Conservation (phyloP, 2,888 invertebrate genomes). For the Anaspis maculata region DNA sequence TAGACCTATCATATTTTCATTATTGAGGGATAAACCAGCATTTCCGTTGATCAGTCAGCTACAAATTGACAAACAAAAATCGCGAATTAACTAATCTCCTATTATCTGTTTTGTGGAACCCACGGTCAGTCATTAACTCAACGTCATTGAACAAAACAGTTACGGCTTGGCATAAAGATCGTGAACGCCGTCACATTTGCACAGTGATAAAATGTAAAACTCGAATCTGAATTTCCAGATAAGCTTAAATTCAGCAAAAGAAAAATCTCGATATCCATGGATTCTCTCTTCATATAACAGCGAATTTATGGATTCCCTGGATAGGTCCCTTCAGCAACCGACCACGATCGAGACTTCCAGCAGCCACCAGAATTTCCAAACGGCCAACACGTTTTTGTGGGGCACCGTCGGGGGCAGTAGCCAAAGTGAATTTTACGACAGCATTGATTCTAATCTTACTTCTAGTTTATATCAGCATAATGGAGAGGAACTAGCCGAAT, state of each 20-base stretch:
- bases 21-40: no score
- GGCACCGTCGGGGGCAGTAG: constrained; percentile 36
- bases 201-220: no score
- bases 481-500: constrained; percentile 50
- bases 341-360: constrained; percentile 19
- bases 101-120: no score
- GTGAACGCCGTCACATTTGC: no score
- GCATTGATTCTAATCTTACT: constrained; percentile 50
- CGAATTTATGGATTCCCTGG: constrained; percentile 44
- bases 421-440: constrained; percentile 52
- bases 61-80: no score
- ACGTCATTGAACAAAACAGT: no score
- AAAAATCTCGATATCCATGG: constrained; percentile 42
- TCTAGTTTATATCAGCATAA: constrained; percentile 43
- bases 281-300: constrained; percentile 40
- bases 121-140: no score
- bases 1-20: no score
- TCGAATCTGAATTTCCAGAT: no score
- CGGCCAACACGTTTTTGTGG: constrained; percentile 51
- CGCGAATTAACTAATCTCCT: no score
- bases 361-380: constrained; percentile 35
- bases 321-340: constrained; percentile 35
- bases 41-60: no score
- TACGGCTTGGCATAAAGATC: no score
- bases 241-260: constrained; percentile 32